Conservation (phyloP, 2,113 vertebrate species). For the Sylvietta virens region DNA sequence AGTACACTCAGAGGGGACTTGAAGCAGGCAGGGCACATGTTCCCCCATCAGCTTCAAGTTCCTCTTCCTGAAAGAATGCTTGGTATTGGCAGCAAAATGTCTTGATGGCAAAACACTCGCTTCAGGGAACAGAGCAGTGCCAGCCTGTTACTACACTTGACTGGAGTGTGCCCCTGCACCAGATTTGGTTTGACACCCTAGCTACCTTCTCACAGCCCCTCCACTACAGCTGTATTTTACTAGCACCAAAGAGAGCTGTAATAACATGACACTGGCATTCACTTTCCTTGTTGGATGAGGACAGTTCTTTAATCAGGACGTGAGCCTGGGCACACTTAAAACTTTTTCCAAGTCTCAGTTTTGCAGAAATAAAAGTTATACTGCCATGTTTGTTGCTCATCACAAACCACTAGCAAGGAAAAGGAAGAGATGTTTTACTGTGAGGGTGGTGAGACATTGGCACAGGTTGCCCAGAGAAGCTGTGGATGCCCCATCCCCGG, state of each 20-base stretch:
- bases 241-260: background rate
- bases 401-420: background rate
- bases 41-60: background rate
- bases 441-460: background rate
- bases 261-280: rapidly evolving
- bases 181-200: rapidly evolving
- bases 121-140: too few relatives aligned
- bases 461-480: background rate
- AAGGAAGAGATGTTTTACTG: background rate
- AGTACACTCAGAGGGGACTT: background rate
- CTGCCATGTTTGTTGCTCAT: rapidly evolving
- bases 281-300: too few relatives aligned
- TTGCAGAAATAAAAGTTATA: rapidly evolving
- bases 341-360: background rate
- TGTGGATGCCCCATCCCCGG: background rate
- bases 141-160: background rate
- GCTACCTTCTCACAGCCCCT: rapidly evolving
- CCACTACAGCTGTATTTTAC: background rate
- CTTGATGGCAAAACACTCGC: background rate
- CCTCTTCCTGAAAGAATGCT: background rate
- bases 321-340: background rate
- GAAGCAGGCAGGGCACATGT: background rate
- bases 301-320: rapidly evolving
- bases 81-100: background rate
- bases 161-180: rapidly evolving